phyloP scores from a whole-genome alignment of 2,113 vertebrate species.

The Lipophrys pholis region DNA sequence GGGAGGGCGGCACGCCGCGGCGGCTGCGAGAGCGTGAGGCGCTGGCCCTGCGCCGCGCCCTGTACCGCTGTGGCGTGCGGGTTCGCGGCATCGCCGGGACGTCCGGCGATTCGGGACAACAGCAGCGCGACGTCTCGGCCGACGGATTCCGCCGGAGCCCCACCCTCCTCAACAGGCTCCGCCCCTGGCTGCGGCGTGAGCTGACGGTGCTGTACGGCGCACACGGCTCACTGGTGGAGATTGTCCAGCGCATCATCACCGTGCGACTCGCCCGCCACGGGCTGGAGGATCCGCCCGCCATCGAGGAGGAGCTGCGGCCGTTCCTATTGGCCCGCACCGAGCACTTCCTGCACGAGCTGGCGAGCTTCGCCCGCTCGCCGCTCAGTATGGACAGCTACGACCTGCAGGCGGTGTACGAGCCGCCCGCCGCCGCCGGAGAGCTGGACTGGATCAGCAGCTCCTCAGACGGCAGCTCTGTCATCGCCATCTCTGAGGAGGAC shows the following conservation, averaged over 20 bases:
- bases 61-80: slow-evolving; percentile 77
- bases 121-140: slow-evolving; percentile 87
- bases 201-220: slow-evolving; percentile 89
- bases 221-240: slow-evolving; percentile 87
- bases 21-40: slow-evolving; percentile 63
- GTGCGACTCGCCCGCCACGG: slow-evolving; percentile 86
- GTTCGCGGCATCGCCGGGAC: slow-evolving; percentile 78
- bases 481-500: slow-evolving; percentile 91
- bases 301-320: slow-evolving; percentile 88
- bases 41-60: slow-evolving; percentile 57
- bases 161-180: slow-evolving; percentile 86
- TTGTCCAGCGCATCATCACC: slow-evolving; percentile 91
- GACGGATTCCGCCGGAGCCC: slow-evolving; percentile 89
- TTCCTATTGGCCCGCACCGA: slow-evolving; percentile 90
- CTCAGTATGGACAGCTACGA: slow-evolving; percentile 91
- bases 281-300: slow-evolving; percentile 84
- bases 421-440: slow-evolving; percentile 71
- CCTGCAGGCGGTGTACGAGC: slow-evolving; percentile 90
- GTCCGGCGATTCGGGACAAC: slow-evolving; percentile 69
- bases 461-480: slow-evolving; percentile 87
- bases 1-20: slow-evolving; percentile 35
- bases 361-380: slow-evolving; percentile 89
- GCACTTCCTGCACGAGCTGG: slow-evolving; percentile 93
- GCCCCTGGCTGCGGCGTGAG: slow-evolving; percentile 91
- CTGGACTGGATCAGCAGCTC: slow-evolving; percentile 82